These are phyloP conservation scores for Zoanthus gigantus DNA, from an alignment of 92 coral and sea anemone genomes.

Conservation along the genomic window DNA sequence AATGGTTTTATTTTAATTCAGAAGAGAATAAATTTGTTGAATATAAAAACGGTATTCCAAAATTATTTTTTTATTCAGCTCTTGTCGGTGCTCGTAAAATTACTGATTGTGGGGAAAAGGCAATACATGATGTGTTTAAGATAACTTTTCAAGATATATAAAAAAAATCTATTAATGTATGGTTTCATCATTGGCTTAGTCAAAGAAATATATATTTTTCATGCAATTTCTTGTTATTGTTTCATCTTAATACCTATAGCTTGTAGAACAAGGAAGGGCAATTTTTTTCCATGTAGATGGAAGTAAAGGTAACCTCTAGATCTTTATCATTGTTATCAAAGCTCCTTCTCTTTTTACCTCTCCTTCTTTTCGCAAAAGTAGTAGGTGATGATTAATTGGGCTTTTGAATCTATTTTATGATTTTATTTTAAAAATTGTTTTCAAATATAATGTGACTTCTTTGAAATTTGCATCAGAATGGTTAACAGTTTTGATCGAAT, in stretches of 20 bases:
- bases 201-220: too few relatives aligned
- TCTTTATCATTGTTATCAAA: constrained; percentile 16
- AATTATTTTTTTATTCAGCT: not conserved
- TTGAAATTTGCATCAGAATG: constrained; percentile 92
- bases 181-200: too few relatives aligned
- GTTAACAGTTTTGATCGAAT: constrained; percentile 90
- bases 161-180: too few relatives aligned
- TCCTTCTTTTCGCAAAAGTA: constrained; percentile 91
- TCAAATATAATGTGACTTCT: constrained; percentile 97
- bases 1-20: not conserved
- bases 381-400: constrained; percentile 92
- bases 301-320: constrained; percentile 72
- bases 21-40: not conserved
- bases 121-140: not conserved
- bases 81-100: not conserved
- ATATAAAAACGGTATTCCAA: not conserved
- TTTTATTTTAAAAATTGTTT: constrained; percentile 80
- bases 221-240: not conserved
- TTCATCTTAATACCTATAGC: constrained; percentile 92
- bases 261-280: constrained; percentile 81
- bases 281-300: constrained; percentile 88
- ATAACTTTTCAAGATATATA: not conserved
- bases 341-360: constrained; percentile 74
- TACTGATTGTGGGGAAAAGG: not conserved
- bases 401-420: constrained; percentile 67